Conservation (phyloP, 2,113 vertebrate species). For the Panthera tigris region DNA sequence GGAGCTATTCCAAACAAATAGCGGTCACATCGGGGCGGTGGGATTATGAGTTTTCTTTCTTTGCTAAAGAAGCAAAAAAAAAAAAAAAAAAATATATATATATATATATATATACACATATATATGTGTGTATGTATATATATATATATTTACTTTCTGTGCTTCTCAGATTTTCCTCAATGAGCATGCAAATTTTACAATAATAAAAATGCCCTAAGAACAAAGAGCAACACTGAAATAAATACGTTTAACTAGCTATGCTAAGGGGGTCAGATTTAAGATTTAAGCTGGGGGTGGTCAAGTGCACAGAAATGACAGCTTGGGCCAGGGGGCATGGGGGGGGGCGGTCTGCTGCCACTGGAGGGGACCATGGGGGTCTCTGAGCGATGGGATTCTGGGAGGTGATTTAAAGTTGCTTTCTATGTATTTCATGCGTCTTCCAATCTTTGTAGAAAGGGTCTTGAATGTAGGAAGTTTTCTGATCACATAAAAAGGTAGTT, state of each 20-base stretch:
- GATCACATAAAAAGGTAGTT: background rate
- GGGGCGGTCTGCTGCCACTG: too few relatives aligned
- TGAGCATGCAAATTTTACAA: background rate
- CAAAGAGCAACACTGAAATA: background rate
- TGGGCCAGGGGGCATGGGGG: too few relatives aligned
- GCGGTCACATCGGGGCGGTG: background rate
- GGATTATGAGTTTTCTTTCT: background rate
- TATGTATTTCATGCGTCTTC: background rate
- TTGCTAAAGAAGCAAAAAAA: background rate
- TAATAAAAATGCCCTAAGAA: background rate
- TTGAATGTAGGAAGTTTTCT: background rate
- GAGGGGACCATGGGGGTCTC: fast-evolving
- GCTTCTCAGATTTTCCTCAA: background rate
- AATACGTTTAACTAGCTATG: too few relatives aligned
- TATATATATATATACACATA: too few relatives aligned
- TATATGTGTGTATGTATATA: too few relatives aligned
- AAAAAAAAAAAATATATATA: too few relatives aligned
- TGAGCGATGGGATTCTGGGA: background rate
- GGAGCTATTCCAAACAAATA: background rate
- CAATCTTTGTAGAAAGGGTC: background rate
- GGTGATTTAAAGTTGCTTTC: background rate
- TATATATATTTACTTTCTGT: background rate
- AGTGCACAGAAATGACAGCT: fast-evolving
- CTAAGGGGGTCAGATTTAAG: background rate
- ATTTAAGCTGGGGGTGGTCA: background rate